phyloP scores from a whole-genome alignment of 2,797 vertebrate species.

The Vireo griseus region DNA sequence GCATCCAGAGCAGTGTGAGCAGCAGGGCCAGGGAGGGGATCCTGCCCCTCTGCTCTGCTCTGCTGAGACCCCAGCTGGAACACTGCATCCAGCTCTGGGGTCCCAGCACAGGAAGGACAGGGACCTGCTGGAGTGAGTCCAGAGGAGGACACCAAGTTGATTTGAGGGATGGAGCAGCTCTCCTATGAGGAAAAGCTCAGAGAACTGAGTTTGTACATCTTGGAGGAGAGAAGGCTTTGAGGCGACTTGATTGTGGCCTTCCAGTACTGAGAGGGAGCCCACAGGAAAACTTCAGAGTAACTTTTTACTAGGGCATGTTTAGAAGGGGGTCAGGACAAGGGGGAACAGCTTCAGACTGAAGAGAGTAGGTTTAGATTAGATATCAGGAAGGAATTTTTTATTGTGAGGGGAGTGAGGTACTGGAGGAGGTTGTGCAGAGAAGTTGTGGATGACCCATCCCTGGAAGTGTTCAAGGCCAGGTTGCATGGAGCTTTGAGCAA shows the following conservation, averaged over 20 bases:
- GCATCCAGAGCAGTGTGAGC: neutral
- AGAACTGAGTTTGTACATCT: accelerated
- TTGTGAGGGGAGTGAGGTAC: neutral
- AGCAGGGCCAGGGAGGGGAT: neutral
- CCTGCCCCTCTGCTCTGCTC: neutral
- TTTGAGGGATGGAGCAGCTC: neutral
- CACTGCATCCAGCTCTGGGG: neutral
- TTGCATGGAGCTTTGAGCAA: neutral
- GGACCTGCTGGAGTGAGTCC: accelerated
- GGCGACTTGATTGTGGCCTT: neutral
- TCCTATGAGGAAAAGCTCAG: neutral
- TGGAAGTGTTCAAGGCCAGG: neutral
- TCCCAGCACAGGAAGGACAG: accelerated
- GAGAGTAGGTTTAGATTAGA: neutral
- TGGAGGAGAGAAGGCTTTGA: neutral
- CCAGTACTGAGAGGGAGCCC: no score
- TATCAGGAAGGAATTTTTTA: neutral
- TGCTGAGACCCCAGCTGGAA: neutral
- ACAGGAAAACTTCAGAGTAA: neutral
- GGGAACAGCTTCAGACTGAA: neutral
- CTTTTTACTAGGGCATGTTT: neutral
- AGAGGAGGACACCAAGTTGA: accelerated
- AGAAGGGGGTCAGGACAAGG: neutral
- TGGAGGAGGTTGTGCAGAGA: neutral
- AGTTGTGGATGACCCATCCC: no score